Conservation (phyloP, 2,888 invertebrate species). For the Drosophila kuntzei region DNA sequence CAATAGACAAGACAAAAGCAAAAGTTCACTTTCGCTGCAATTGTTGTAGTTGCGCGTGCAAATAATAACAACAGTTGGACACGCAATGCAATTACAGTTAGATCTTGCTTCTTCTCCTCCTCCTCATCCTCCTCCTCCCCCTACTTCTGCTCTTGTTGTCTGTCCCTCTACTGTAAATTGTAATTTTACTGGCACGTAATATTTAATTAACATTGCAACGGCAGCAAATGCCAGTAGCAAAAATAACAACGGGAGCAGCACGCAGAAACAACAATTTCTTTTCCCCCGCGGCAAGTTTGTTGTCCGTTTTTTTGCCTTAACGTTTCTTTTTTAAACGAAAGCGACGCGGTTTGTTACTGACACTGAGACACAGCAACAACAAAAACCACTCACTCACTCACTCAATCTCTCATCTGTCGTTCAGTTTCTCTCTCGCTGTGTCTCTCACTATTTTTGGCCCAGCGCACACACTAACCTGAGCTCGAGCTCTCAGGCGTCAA, state of each 20-base stretch:
- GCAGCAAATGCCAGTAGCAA: constrained; percentile 42
- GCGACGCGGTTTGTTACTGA: constrained; percentile 69
- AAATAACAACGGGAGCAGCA: constrained; percentile 27
- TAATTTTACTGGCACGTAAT: constrained; percentile 70
- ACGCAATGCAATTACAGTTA: constrained; percentile 77
- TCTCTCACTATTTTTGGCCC: constrained; percentile 19
- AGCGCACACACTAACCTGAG: constrained; percentile 7
- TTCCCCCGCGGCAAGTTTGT: constrained; percentile 49
- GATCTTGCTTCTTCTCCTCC: constrained; percentile 45
- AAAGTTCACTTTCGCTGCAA: constrained; percentile 77
- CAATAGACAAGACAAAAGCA: constrained; percentile 64
- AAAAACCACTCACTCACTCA: constrained; percentile 26
- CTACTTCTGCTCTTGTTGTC: constrained; percentile 1
- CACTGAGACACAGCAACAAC: constrained; percentile 48
- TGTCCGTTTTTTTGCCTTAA: constrained; percentile 33
- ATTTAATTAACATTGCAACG: constrained; percentile 72
- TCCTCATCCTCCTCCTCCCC: not conserved
- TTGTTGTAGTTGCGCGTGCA: constrained; percentile 44
- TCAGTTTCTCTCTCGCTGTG: constrained; percentile 36
- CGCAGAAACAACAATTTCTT: constrained; percentile 52
- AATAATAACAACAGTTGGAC: constrained; percentile 66
- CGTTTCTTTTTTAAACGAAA: constrained; percentile 70
- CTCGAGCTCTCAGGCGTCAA: constrained; percentile 33
- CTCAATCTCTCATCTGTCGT: constrained; percentile 42
- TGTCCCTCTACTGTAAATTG: constrained; percentile 61